phyloP scores from a whole-genome alignment of 1,140 invertebrate genomes.

The Drosophila tristis region DNA sequence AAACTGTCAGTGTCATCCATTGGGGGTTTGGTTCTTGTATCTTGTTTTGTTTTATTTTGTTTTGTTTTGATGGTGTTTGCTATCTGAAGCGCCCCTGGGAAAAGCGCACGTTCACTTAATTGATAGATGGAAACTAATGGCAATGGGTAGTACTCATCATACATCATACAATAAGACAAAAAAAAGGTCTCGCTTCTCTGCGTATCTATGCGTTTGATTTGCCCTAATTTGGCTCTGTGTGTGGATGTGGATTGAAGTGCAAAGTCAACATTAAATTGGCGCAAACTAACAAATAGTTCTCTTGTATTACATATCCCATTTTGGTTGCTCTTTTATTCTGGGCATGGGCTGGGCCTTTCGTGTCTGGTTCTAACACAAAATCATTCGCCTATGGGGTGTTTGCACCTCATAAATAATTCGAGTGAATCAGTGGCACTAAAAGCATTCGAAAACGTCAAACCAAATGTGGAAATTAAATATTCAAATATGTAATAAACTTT shows the following conservation, averaged over 20 bases:
- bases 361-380: constrained; percentile 13
- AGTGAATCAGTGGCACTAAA: constrained; percentile 11
- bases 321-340: constrained; percentile 23
- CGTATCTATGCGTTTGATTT: constrained; percentile 59
- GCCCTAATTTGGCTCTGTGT: constrained; percentile 45
- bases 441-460: too few relatives aligned
- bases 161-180: constrained; percentile 30
- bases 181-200: constrained; percentile 44
- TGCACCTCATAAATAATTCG: constrained; percentile 61
- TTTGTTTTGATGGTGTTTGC: constrained; percentile 40
- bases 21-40: constrained; percentile 40
- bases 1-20: constrained; percentile 71
- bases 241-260: constrained; percentile 54
- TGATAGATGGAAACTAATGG: constrained; percentile 49
- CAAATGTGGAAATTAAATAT: neutral
- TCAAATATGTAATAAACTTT: neutral
- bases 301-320: constrained; percentile 31
- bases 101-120: constrained; percentile 69
- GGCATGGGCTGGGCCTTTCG: constrained; percentile 32
- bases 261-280: constrained; percentile 82
- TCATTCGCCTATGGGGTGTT: constrained; percentile 36
- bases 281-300: constrained; percentile 73
- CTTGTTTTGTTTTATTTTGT: constrained; percentile 12
- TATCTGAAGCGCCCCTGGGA: constrained; percentile 77
- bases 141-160: too few relatives aligned